Evolutionary conservation across 2,888 invertebrate genomes (phyloP), one percentile per base, ranked within the genome.

Genomic region (Yponomeuta cagnagella): DNA sequence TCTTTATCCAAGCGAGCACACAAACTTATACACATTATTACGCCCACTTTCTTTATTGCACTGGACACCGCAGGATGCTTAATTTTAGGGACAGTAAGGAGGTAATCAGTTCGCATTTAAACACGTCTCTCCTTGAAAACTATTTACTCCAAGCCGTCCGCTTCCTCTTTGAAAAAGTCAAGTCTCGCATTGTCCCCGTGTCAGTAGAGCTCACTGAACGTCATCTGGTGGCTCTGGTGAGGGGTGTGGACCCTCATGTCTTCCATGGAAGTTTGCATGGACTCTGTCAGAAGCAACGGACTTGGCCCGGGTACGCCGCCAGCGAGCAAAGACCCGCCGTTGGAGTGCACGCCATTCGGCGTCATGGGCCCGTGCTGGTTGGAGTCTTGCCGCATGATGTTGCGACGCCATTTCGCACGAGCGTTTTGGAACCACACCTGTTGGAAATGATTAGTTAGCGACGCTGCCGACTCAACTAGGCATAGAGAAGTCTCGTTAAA

Each of bases 391-490:
- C 97, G 92, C 96, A 97, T 96, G 84, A 97, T 94, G 87, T 97
- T 98, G 70, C 99, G 95, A 75, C 99, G 95, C 97, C 98, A 99
- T 92, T 99, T 99, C 63, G 99, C 99, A 70, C 99, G 93, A 0
- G 99, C 99, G 85, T 99, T 99, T 94, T 99, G 99, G 88, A 99
- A 99, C 99, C 99, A 99, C 1, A 99, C 99, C 98, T 99, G 76
- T 80, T 12, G 67, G 43, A 33, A 15, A 37, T 9, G 37, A n/a
- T 63, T 9, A 37, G 12, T 12, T 12, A 10, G 52, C 52, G 15
- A 58, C 52, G 52, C 3, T 43, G 6, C 43, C 37, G 5, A 37
- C 5, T 37, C 5, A 5, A 37, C 37, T 37, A 37, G 37, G 2
- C 37, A 37, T 5, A 37, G 5, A 37, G 43, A 43, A 43, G 43